phyloP scores from a whole-genome alignment of 2,797 vertebrate genomes.

The Mormyrus proboscirostris region DNA sequence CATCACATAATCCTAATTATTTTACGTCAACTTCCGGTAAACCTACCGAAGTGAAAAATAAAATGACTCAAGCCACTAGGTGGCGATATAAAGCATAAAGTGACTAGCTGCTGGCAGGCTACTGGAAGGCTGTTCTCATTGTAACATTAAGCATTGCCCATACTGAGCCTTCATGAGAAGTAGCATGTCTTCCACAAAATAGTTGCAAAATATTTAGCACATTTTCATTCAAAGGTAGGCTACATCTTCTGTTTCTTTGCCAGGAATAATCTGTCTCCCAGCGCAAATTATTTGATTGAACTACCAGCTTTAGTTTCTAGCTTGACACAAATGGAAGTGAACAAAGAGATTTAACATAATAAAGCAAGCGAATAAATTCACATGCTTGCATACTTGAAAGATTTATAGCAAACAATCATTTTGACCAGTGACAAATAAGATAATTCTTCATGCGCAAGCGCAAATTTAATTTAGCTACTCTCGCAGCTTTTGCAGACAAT shows the following conservation, averaged over 20 bases:
- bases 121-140: neutral
- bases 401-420: neutral
- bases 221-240: neutral
- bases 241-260: neutral
- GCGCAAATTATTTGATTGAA: neutral
- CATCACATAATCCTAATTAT: neutral
- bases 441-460: neutral
- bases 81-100: conserved; percentile 22
- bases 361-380: neutral
- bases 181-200: neutral
- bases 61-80: conserved; percentile 16
- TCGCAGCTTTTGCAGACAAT: neutral
- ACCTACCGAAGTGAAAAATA: neutral
- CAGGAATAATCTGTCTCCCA: neutral
- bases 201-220: neutral
- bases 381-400: neutral
- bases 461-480: neutral
- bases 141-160: neutral
- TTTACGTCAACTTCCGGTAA: neutral
- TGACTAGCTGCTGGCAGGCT: neutral
- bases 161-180: neutral
- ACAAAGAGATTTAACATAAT: neutral
- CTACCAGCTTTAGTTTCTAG: neutral
- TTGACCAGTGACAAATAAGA: neutral
- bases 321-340: neutral